Evolutionary conservation across 2,113 vertebrate species (phyloP).

Genomic region (Ptychochromis oligacanthus): DNA sequence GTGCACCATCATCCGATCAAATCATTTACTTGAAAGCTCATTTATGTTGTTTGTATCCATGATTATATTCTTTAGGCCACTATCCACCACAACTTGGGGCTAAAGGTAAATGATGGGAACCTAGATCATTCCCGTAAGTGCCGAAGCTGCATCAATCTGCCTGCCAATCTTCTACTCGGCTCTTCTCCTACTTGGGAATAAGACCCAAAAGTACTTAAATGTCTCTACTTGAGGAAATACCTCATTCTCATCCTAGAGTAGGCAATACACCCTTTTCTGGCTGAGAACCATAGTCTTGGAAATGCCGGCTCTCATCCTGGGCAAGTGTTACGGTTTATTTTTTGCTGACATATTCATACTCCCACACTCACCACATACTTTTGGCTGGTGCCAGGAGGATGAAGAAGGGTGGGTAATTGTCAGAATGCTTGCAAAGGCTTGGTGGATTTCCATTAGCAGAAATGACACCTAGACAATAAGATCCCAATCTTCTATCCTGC

Average conservation of each 20-base stretch:
- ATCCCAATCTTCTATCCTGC: constrained; percentile 31
- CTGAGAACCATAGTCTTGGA: background rate
- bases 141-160: background rate
- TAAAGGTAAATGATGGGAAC: background rate
- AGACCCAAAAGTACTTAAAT: background rate
- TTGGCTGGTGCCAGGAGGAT: constrained; percentile 15
- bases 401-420: constrained; percentile 24
- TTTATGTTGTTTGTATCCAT: background rate
- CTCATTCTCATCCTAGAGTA: background rate
- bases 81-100: background rate
- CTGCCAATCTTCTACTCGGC: background rate
- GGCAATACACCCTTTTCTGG: background rate
- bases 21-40: background rate
- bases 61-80: background rate
- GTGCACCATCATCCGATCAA: background rate
- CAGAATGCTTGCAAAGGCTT: constrained; percentile 30
- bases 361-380: constrained; percentile 21
- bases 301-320: background rate
- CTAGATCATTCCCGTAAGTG: background rate
- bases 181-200: background rate
- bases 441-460: constrained; percentile 50
- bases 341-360: constrained; percentile 9
- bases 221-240: background rate
- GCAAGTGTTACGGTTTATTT: background rate
- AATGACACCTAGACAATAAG: constrained; percentile 56